Evolutionary conservation across 2,113 vertebrate species (phyloP).

Genomic region (Pteropus alecto): DNA sequence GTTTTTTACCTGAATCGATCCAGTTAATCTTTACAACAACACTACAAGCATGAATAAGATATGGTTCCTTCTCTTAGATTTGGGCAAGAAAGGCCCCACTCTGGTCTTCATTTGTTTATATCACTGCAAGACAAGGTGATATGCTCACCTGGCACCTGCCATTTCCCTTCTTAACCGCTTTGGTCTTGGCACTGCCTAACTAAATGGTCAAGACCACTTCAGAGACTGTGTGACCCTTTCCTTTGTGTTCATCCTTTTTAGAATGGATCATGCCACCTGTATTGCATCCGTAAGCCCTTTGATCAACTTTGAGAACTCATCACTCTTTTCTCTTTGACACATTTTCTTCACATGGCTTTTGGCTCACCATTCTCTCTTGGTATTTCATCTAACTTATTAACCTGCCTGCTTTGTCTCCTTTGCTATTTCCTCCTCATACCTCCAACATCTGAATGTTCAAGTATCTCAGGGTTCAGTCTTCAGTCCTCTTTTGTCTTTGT

Average conservation of each 20-base stretch:
- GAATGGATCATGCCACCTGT: not conserved
- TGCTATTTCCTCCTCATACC: not conserved
- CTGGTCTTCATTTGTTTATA: not conserved
- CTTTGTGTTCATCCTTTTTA: not conserved
- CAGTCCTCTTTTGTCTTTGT: not conserved
- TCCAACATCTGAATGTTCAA: not conserved
- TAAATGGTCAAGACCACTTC: not conserved
- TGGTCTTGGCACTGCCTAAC: not conserved
- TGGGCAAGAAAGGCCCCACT: not conserved
- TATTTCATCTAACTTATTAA: not conserved
- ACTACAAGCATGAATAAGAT: not conserved
- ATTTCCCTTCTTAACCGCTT: not conserved
- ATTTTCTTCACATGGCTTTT: not conserved
- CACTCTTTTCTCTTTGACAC: not conserved
- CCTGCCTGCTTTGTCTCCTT: not conserved
- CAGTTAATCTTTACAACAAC: not conserved
- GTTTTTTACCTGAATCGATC: not conserved
- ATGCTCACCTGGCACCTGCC: not conserved
- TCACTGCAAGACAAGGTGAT: not conserved
- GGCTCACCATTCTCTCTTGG: not conserved
- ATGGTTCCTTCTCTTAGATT: not conserved
- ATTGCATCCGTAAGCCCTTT: not conserved
- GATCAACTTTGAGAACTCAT: not conserved
- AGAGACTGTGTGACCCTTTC: not conserved
- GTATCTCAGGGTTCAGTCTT: not conserved